Percentiles rank a stretch among this genome's conserved stretches.
Conservation (phyloP, 2,797 vertebrate genomes). For the Neopelma chrysocephalum region DNA sequence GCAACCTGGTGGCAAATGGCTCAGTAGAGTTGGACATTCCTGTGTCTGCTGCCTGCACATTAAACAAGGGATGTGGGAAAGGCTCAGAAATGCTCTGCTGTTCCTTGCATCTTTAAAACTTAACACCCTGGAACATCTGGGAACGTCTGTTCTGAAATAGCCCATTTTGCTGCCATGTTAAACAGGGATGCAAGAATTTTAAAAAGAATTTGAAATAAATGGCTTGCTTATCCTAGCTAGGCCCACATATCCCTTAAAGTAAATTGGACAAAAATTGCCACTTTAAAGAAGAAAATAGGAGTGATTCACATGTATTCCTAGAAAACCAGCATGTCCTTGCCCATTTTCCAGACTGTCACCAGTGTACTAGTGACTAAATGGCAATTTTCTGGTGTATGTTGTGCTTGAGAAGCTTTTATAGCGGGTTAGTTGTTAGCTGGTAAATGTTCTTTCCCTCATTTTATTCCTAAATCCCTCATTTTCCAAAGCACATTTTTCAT, state of each 20-base stretch:
- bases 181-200: not conserved
- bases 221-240: not conserved
- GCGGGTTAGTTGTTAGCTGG: not conserved
- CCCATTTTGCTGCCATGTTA: not conserved
- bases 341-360: not conserved
- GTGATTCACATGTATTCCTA: not conserved
- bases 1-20: not conserved
- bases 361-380: not conserved
- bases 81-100: slow-evolving; percentile 7
- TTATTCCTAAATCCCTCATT: not conserved
- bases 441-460: not conserved
- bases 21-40: not conserved
- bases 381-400: not conserved
- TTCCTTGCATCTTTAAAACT: not conserved
- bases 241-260: not conserved
- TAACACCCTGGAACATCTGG: not conserved
- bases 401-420: not conserved
- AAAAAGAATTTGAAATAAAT: not conserved
- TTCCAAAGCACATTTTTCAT: not conserved
- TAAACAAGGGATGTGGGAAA: not conserved
- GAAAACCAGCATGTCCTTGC: not conserved
- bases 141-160: not conserved
- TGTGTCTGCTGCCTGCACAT: not conserved
- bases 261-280: not conserved
- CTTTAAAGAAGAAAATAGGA: not conserved